Evolutionary conservation across 2,888 invertebrate species (phyloP), one percentile per base, ranked within the genome.

Genomic region (Meiosimyza decipiens): DNA sequence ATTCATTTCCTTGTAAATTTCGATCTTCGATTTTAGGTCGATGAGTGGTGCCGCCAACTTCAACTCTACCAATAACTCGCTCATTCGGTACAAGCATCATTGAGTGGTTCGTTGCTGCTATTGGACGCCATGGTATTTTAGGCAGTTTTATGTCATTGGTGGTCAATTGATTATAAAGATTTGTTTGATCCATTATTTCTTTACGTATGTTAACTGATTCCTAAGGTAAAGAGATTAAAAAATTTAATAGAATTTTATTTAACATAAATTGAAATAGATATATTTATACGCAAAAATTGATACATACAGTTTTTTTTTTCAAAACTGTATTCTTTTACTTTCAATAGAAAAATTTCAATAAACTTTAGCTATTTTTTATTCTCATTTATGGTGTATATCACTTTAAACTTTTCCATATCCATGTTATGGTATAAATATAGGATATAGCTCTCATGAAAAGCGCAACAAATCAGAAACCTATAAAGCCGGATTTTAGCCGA

Each of bases 51-150:
- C 6, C 13, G n/a, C 57, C 52, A n/a, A 12, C 15, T 22, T 28
- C 64, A 1, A 72, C 72, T 5, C 64, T 72, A 3, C 62, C 73
- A 62, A 79, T 74, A 3, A 75, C 73, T 28, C 74, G 72, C 0
- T 78, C 76, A 6, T 78, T 74, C 1, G 80, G 76, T 52, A 84
- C 83, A 62, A 84, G 74, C n/a, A 82, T 74, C 55, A 84, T 71
- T 0, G 79, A 88, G 77, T 68, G 89, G 88, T 82, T 90, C 80
- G 82, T 87, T 18, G 92, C 91, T 12, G 91, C 89, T 81, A 92
- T 89, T 49, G 94, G 91, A 79, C 91, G 91, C 94, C 94, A 95
- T 0, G 94, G 94, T 79, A 93, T 90, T 77, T 80, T 83, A 2
- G 85, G 87, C 75, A 85, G 5, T 78, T 79, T 11, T 81, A 81